These are phyloP conservation scores for Pectinophora gossypiella DNA, from an alignment of 1,140 invertebrate genomes.

Conservation along the genomic window DNA sequence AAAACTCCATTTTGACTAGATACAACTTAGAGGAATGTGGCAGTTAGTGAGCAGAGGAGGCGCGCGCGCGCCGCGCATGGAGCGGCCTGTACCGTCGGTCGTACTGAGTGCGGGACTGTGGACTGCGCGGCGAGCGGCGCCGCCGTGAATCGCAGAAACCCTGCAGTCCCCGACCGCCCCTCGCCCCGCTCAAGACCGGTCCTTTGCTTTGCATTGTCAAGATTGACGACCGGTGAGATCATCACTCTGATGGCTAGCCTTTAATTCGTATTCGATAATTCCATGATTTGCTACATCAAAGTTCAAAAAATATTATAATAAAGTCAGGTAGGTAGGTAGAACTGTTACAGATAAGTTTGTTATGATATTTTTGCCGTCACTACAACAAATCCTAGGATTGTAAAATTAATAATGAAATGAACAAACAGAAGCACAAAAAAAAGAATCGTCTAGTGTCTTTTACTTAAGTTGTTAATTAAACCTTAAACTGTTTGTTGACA, in stretches of 20 bases:
- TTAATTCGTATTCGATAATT: constrained; percentile 46
- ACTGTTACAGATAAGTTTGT: too few relatives aligned
- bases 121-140: constrained; percentile 17
- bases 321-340: too few relatives aligned
- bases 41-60: constrained; percentile 26
- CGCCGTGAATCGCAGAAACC: constrained; percentile 52
- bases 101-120: not conserved
- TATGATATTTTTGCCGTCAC: too few relatives aligned
- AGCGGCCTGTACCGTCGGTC: constrained; percentile 53
- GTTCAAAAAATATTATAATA: not conserved
- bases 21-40: constrained; percentile 37
- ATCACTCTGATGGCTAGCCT: constrained; percentile 43
- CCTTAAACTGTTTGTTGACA: too few relatives aligned
- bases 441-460: too few relatives aligned
- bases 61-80: constrained; percentile 66
- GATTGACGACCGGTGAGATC: constrained; percentile 70
- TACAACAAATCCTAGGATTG: too few relatives aligned
- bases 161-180: constrained; percentile 45
- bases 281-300: not conserved
- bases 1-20: constrained; percentile 56
- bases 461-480: too few relatives aligned
- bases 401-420: too few relatives aligned
- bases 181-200: constrained; percentile 46
- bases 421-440: too few relatives aligned
- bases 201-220: constrained; percentile 71